Percentiles rank a stretch among this genome's conserved stretches.
Conservation (phyloP, 2,113 vertebrate genomes). For the Melanostigma gelatinosum region DNA sequence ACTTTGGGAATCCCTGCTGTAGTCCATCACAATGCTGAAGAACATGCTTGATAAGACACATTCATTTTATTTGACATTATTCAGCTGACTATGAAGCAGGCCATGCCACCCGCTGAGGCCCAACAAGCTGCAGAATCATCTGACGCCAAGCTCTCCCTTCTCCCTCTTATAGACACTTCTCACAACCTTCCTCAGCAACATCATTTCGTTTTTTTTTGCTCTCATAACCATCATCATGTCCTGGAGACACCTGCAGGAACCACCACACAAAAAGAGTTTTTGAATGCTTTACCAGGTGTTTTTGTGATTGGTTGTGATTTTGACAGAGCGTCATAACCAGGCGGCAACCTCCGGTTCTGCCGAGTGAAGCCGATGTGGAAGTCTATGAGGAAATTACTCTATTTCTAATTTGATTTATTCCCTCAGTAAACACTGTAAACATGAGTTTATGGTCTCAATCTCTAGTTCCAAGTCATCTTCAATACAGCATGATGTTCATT, state of each 20-base stretch:
- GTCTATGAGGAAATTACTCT: too few species aligned
- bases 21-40: conserved; percentile 16
- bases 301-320: not conserved
- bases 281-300: not conserved
- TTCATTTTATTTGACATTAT: conserved; percentile 49
- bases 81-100: conserved; percentile 44
- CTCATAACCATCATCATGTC: not conserved
- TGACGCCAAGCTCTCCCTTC: conserved; percentile 36
- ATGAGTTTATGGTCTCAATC: too few species aligned
- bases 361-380: too few species aligned
- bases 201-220: not conserved
- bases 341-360: too few species aligned
- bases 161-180: conserved; percentile 9
- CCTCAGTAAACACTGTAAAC: too few species aligned
- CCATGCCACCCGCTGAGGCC: conserved; percentile 46
- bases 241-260: not conserved
- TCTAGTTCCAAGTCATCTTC: too few species aligned
- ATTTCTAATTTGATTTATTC: too few species aligned
- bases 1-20: too few species aligned
- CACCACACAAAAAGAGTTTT: not conserved
- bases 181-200: not conserved
- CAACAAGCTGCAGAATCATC: conserved; percentile 27
- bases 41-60: conserved; percentile 50
- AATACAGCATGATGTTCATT: too few species aligned
- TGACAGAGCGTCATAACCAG: not conserved